Evolutionary conservation across 2,888 invertebrate genomes (phyloP).

Genomic region (Cantharis lateralis): DNA sequence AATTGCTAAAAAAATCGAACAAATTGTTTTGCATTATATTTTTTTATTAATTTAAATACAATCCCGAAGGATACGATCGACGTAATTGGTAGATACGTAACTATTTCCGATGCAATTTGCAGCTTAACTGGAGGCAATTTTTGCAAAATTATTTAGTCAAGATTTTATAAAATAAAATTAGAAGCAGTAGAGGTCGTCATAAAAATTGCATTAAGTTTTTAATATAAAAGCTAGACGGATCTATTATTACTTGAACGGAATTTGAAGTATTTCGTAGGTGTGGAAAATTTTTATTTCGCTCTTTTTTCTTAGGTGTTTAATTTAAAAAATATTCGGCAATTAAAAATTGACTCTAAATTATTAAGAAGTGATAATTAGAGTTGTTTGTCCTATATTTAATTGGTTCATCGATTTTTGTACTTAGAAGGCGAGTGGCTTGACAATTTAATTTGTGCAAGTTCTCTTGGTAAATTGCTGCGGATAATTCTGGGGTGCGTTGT

Average conservation of each 20-base stretch:
- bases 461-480: slow-evolving; percentile 55
- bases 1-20: neutral
- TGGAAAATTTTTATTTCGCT: neutral
- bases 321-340: neutral
- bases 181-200: neutral
- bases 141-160: neutral
- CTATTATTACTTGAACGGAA: neutral
- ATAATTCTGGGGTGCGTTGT: slow-evolving; percentile 47
- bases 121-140: neutral
- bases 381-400: slow-evolving; percentile 36
- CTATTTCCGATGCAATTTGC: neutral
- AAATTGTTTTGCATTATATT: neutral
- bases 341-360: slow-evolving; percentile 7
- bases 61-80: neutral
- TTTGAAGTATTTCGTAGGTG: neutral
- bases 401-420: slow-evolving; percentile 41
- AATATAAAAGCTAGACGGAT: neutral
- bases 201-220: neutral
- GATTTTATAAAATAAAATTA: neutral
- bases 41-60: neutral
- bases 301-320: neutral
- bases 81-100: neutral
- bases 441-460: slow-evolving; percentile 55
- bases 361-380: slow-evolving; percentile 19
- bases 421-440: slow-evolving; percentile 48